These are phyloP conservation scores for Volucella inflata DNA, from an alignment of 2,888 invertebrate species.

Conservation along the genomic window DNA sequence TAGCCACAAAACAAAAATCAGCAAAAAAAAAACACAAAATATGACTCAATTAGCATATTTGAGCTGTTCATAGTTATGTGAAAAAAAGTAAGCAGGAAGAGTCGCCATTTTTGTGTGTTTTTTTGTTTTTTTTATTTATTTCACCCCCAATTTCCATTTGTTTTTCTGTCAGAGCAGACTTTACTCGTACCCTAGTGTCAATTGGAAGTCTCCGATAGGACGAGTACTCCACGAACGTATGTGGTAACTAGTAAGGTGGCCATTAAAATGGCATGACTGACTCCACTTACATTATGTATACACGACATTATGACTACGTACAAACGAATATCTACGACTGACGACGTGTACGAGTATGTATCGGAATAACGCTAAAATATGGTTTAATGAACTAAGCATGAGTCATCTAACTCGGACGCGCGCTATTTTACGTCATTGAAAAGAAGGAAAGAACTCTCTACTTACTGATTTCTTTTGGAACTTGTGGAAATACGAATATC, in stretches of 20 bases:
- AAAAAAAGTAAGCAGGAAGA: too few relatives aligned
- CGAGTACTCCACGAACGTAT: too few relatives aligned
- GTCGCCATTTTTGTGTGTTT: too few relatives aligned
- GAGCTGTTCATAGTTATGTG: too few relatives aligned
- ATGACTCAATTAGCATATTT: too few relatives aligned
- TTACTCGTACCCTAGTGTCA: too few relatives aligned
- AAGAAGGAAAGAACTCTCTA: not conserved
- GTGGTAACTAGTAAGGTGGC: too few relatives aligned
- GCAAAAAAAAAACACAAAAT: not conserved
- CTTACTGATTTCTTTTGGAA: not conserved
- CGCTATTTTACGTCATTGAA: not conserved
- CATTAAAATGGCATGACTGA: constrained; percentile 66
- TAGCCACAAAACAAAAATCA: not conserved
- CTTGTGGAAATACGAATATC: not conserved
- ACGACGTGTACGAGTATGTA: too few relatives aligned
- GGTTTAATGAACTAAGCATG: constrained; percentile 70
- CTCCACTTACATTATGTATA: constrained; percentile 31
- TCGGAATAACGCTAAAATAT: constrained; percentile 23
- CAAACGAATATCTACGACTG: too few relatives aligned
- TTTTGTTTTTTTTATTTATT: too few relatives aligned
- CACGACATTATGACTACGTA: constrained; percentile 6
- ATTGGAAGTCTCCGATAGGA: too few relatives aligned
- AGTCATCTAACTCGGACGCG: constrained; percentile 54
- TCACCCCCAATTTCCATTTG: not conserved
- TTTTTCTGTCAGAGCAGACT: constrained; percentile 16